Evolutionary conservation across 2,797 vertebrate species (phyloP), one percentile per base, ranked within the genome.

Genomic region (Micrastur ruficollis): DNA sequence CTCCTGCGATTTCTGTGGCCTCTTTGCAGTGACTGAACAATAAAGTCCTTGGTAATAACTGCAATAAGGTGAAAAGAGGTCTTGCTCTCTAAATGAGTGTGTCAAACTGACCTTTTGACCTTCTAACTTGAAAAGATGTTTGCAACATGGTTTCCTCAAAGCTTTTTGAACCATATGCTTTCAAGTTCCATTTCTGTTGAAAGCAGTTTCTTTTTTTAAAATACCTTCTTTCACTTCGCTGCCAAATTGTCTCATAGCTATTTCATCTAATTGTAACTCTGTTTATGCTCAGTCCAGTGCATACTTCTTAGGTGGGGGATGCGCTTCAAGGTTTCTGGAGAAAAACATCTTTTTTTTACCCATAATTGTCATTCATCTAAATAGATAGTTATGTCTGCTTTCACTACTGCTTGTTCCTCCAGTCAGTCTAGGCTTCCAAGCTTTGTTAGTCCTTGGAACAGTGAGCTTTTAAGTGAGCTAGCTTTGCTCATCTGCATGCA

Each of bases 341-440:
- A 59, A 93, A 53, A 68, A 13, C 7, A 5, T 26, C 6, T 13
- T 72, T 65, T 89, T 12, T 68, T 65, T 89, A 9, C 7, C 11
- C 0, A 0, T 10, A 22, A 11, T 16, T 79, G 32, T 5, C 8
- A 18, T 2, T 20, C 8, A 3, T 55, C 14, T 71, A 21, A 13
- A 59, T 49, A 72, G 34, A 20, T 23, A 17, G 27, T 21, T 7
- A 11, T 5, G 21, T 21, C 72, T 71, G 53, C 26, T 46, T 32
- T 34, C 42, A 19, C 22, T 19, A 1, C 14, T 59, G 63, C 47
- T 46, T 27, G 26, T 53, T 27, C 46, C 27, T 78, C 36, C 17
- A 31, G 26, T 18, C 42, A 27, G 18, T 34, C 12, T 25, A 10
- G 27, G 46, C 34, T 65, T 66, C 65, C 11, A 29, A 42, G 23